These are phyloP conservation scores for Criorhina ranunculi DNA, from an alignment of 2,888 invertebrate genomes.

Conservation along the genomic window DNA sequence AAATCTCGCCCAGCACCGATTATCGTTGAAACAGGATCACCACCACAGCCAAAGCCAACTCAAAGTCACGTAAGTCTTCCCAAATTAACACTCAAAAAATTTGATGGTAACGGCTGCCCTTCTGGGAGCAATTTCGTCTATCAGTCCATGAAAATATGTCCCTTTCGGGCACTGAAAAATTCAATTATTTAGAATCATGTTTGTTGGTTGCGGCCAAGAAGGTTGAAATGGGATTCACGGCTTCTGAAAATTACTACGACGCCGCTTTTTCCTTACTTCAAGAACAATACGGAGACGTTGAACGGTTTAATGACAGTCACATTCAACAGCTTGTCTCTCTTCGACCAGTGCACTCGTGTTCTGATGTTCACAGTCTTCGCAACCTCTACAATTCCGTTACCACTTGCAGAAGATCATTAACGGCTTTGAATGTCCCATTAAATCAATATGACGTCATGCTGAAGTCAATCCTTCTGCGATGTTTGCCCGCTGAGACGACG, in stretches of 20 bases:
- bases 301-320: constrained; percentile 20
- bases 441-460: constrained; percentile 27
- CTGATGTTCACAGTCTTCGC: constrained; percentile 3
- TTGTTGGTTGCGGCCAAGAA: not conserved
- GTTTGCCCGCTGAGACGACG: constrained; percentile 11
- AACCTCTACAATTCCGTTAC: constrained; percentile 17
- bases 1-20: constrained; percentile 13
- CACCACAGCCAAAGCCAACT: not conserved
- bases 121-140: constrained; percentile 5
- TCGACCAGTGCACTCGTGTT: constrained; percentile 14
- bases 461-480: constrained; percentile 19
- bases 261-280: constrained; percentile 24
- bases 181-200: constrained; percentile 12
- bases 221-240: constrained; percentile 7
- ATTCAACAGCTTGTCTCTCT: constrained; percentile 33
- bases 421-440: constrained; percentile 21
- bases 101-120: not conserved
- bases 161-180: constrained; percentile 13
- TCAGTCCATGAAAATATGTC: constrained; percentile 17
- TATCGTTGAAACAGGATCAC: not conserved
- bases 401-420: constrained; percentile 23
- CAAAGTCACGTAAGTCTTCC: constrained; percentile 15
- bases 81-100: too few species aligned
- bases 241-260: constrained; percentile 18
- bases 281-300: constrained; percentile 16